Percentiles rank a stretch among this genome's conserved stretches.
Evolutionary conservation across 2,797 vertebrate species (phyloP).

Genomic region (Halcyon chelicuti): DNA sequence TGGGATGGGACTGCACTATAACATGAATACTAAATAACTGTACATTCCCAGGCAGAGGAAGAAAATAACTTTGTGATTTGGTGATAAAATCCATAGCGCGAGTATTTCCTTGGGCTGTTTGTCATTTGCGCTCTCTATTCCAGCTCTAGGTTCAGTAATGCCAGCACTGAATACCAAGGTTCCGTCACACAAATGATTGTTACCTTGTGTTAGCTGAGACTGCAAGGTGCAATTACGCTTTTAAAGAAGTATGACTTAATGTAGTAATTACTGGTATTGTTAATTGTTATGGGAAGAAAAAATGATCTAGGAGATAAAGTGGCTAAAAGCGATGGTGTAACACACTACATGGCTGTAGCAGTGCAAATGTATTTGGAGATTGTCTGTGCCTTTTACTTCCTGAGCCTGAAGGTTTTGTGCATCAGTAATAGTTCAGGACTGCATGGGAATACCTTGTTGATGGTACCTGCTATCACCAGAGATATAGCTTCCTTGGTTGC

Average conservation of each 20-base stretch:
- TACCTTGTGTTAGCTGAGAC: background rate
- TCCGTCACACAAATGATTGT: slow-evolving; percentile 1
- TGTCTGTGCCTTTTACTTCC: background rate
- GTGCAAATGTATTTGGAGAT: background rate
- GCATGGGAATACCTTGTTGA: background rate
- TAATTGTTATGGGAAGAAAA: slow-evolving; percentile 23
- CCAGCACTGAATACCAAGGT: background rate
- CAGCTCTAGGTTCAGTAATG: background rate
- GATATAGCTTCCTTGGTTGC: background rate
- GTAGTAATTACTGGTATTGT: slow-evolving; percentile 30
- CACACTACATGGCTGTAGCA: accelerated
- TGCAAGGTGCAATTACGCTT: slow-evolving; percentile 7
- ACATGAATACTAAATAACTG: slow-evolving; percentile 74
- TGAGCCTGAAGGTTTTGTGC: background rate
- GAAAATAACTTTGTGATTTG: slow-evolving; percentile 45
- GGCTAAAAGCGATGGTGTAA: background rate
- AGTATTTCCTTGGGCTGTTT: slow-evolving; percentile 20
- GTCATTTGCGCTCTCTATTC: background rate
- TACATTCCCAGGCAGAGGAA: slow-evolving; percentile 8
- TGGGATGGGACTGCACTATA: slow-evolving; percentile 55
- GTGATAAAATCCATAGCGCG: background rate
- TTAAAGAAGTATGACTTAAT: slow-evolving; percentile 4
- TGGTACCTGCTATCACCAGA: background rate
- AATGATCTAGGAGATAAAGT: background rate
- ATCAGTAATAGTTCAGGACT: background rate